These are phyloP conservation scores for Galagoides demidoff DNA, from an alignment of 2,797 vertebrate genomes.

Conservation along the genomic window DNA sequence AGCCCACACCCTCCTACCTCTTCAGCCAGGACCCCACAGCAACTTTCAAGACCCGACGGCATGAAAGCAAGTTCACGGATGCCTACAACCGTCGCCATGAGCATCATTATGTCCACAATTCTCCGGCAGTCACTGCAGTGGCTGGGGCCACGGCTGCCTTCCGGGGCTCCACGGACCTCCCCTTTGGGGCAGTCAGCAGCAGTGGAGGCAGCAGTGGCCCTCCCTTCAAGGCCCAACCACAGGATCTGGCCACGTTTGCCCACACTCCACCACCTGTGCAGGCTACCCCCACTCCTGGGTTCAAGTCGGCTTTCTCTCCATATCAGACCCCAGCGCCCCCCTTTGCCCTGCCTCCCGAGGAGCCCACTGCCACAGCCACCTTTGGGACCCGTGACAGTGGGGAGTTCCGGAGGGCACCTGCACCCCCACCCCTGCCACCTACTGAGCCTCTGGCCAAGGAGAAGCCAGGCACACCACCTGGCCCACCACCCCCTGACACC, in stretches of 20 bases:
- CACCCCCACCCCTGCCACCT: slow-evolving; percentile 82
- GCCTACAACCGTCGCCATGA: slow-evolving; percentile 97
- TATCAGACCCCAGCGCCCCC: slow-evolving; percentile 93
- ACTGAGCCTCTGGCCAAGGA: slow-evolving; percentile 91
- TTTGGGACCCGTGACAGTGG: slow-evolving; percentile 86
- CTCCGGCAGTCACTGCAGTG: slow-evolving; percentile 72
- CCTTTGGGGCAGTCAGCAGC: slow-evolving; percentile 68
- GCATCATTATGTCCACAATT: slow-evolving; percentile 95
- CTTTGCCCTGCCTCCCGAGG: slow-evolving; percentile 85
- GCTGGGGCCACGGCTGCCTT: slow-evolving; percentile 68
- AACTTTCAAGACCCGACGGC: slow-evolving; percentile 93
- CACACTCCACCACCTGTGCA: slow-evolving; percentile 91
- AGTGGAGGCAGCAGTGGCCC: slow-evolving; percentile 31
- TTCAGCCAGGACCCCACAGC: slow-evolving; percentile 89
- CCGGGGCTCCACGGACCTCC: slow-evolving; percentile 86
- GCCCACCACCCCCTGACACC: slow-evolving; percentile 90
- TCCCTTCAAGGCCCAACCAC: slow-evolving; percentile 88
- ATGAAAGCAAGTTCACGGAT: slow-evolving; percentile 96
- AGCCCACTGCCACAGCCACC: slow-evolving; percentile 84
- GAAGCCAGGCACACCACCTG: slow-evolving; percentile 89
- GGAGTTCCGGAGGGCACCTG: slow-evolving; percentile 92
- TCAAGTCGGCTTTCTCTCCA: slow-evolving; percentile 94
- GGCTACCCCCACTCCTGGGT: slow-evolving; percentile 84
- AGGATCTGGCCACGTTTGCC: slow-evolving; percentile 89
- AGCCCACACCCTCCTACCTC: slow-evolving; percentile 95